Conservation (phyloP, 2,888 invertebrate genomes). For the Pyrrhosoma nymphula region DNA sequence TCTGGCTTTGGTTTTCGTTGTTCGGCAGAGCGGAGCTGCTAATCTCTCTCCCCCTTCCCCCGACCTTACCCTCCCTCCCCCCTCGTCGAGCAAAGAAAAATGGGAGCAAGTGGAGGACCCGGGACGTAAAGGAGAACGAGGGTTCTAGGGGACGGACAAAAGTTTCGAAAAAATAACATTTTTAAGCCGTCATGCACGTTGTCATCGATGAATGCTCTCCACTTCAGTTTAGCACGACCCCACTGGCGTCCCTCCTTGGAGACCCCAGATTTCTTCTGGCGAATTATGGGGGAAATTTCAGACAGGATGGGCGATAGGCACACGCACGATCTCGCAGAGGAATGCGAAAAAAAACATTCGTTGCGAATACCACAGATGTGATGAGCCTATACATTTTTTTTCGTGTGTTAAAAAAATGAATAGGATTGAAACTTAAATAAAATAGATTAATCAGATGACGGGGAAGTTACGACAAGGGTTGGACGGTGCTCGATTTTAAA, state of each 20-base stretch:
- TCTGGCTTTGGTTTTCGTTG: background rate
- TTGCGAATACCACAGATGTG: too few relatives aligned
- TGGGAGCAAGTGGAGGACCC: background rate
- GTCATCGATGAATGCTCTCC: slow-evolving; percentile 15
- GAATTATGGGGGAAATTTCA: background rate
- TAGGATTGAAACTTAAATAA: too few relatives aligned
- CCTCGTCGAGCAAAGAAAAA: background rate
- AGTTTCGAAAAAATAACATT: slow-evolving; percentile 10
- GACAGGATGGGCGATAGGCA: background rate
- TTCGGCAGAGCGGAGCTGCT: background rate
- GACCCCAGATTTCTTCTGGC: background rate
- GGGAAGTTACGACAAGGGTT: too few relatives aligned
- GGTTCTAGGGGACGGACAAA: background rate
- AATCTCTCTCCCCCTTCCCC: background rate
- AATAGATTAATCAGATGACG: too few relatives aligned
- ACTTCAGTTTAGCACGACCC: background rate
- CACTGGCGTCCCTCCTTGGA: too few relatives aligned
- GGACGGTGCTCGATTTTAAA: too few relatives aligned
- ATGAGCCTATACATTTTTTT: too few relatives aligned
- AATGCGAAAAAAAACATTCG: too few relatives aligned
- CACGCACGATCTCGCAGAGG: too few relatives aligned
- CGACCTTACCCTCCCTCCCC: background rate
- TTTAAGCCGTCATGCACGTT: slow-evolving; percentile 38
- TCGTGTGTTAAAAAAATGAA: too few relatives aligned
- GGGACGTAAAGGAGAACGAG: background rate